A percentile compares a stretch with the other conserved stretches of the same genome.
Evolutionary conservation across 2,113 vertebrate species (phyloP).

Genomic region (Plestiodon gilberti): DNA sequence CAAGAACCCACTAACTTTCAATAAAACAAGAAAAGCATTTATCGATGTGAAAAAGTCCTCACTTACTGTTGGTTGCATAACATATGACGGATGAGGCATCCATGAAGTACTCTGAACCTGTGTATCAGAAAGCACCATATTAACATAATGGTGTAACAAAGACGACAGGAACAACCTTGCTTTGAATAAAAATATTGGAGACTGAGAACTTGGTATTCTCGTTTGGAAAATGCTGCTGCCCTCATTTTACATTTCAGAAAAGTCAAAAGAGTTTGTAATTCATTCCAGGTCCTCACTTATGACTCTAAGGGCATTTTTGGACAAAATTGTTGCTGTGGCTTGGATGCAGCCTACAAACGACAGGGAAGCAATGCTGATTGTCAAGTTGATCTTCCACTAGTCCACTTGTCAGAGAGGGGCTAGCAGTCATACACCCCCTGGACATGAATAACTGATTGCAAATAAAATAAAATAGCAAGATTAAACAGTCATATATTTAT

Average conservation of each 20-base stretch:
- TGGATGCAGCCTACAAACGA: background rate
- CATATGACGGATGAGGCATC: constrained; percentile 99
- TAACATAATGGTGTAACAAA: constrained; percentile 71
- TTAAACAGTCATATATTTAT: too few species aligned
- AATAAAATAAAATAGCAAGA: background rate
- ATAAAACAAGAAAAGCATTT: constrained; percentile 66
- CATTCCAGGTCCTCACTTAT: background rate
- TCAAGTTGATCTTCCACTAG: too few species aligned
- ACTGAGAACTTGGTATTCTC: background rate
- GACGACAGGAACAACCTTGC: background rate
- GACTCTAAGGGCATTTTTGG: background rate
- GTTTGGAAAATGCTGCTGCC: background rate
- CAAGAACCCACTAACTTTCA: background rate
- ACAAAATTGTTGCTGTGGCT: background rate
- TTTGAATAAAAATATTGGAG: background rate
- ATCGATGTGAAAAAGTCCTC: constrained; percentile 69
- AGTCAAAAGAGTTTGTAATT: background rate
- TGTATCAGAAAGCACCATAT: constrained; percentile 75
- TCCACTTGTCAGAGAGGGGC: background rate
- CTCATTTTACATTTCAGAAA: background rate
- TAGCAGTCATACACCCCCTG: too few species aligned
- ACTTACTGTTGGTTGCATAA: constrained; percentile 99
- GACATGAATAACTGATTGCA: too few species aligned
- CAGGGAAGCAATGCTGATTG: background rate
- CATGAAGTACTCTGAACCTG: constrained; percentile 99